Conservation (phyloP, 2,888 invertebrate genomes). For the Antheraea yamamai region DNA sequence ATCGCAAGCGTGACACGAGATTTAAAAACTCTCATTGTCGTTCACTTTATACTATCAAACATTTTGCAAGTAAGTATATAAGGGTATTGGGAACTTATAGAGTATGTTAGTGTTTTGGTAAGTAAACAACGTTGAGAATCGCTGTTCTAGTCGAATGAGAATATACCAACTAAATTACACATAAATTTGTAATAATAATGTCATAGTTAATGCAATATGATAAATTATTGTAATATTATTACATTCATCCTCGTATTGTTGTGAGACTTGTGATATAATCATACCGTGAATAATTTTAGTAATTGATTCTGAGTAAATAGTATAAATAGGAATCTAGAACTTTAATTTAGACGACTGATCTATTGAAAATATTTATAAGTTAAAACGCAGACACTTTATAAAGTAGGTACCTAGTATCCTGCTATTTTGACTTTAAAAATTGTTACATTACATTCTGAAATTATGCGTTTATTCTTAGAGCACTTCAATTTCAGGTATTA, state of each 20-base stretch:
- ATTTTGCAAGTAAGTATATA: too few species aligned
- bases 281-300: neutral
- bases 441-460: neutral
- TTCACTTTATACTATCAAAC: too few species aligned
- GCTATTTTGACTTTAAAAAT: neutral
- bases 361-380: neutral
- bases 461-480: neutral
- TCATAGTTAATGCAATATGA: neutral
- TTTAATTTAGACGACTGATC: neutral
- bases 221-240: neutral
- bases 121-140: too few species aligned
- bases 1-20: too few species aligned
- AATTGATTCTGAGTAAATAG: neutral
- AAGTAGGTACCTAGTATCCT: neutral
- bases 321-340: neutral
- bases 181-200: neutral
- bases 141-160: neutral
- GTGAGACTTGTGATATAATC: neutral
- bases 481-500: neutral
- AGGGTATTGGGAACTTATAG: too few species aligned
- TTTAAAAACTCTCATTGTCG: too few species aligned
- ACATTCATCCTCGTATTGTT: neutral
- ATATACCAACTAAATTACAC: constrained; percentile 1
- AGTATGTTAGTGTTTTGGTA: too few species aligned
- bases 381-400: neutral